Conservation (phyloP, 2,888 invertebrate species). For the Trissolcus brochymenae region DNA sequence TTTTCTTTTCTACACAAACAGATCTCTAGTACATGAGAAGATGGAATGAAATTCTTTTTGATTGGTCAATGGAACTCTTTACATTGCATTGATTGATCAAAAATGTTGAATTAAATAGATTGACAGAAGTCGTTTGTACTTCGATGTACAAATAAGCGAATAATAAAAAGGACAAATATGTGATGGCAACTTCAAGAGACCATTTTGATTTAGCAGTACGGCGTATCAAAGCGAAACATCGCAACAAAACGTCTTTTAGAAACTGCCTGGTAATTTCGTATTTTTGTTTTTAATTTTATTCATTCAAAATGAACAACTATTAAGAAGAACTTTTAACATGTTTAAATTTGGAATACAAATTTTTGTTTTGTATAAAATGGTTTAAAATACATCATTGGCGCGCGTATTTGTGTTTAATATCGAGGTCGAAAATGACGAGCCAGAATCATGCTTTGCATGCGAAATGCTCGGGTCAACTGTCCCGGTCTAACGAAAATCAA, state of each 20-base stretch:
- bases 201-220: constrained; percentile 9
- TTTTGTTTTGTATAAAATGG: not conserved
- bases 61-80: not conserved
- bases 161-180: constrained; percentile 10
- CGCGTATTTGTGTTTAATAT: constrained; percentile 4
- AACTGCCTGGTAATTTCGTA: no score
- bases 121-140: constrained; percentile 16
- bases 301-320: no score
- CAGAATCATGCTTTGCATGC: not conserved
- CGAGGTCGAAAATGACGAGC: constrained; percentile 13
- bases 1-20: no score
- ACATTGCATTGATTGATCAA: constrained; percentile 11
- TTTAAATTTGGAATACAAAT: not conserved
- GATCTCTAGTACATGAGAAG: no score
- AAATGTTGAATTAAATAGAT: constrained; percentile 14
- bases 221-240: constrained; percentile 9
- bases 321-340: no score
- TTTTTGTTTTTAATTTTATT: no score
- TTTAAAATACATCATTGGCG: not conserved
- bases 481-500: constrained; percentile 1
- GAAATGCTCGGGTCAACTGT: not conserved
- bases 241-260: not conserved
- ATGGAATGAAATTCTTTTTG: not conserved
- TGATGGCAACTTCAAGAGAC: constrained; percentile 34
- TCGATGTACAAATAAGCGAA: constrained; percentile 7